A percentile compares a stretch with the other conserved stretches of the same genome.
Conservation (phyloP, 1,140 invertebrate species). For the Teleogryllus occipitalis region DNA sequence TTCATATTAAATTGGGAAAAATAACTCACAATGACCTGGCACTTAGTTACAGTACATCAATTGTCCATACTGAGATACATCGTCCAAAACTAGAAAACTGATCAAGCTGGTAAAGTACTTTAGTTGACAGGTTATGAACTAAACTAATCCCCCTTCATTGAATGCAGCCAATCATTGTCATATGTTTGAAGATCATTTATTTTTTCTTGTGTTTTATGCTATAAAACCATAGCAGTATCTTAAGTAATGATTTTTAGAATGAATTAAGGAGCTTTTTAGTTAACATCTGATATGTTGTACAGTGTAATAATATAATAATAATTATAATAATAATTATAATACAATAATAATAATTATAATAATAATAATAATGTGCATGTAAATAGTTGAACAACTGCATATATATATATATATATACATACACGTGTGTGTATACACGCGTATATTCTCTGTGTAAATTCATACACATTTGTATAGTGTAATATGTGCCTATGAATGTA, state of each 20-base stretch:
- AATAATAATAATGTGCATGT: too few relatives aligned
- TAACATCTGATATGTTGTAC: background rate
- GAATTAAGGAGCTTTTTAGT: slow-evolving; percentile 4
- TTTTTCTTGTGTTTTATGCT: background rate
- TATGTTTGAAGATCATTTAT: background rate
- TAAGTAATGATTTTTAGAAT: background rate
- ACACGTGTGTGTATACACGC: background rate
- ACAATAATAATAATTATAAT: too few relatives aligned
- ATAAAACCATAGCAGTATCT: background rate
- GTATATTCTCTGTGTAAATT: background rate
- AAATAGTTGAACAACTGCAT: too few relatives aligned
- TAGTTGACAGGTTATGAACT: background rate
- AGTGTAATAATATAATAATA: background rate
- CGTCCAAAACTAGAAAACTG: too few relatives aligned
- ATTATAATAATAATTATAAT: too few relatives aligned
- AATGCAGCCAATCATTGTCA: background rate
- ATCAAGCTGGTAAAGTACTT: too few relatives aligned
- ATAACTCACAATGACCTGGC: background rate
- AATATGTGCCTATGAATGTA: background rate
- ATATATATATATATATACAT: background rate
- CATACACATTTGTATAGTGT: background rate
- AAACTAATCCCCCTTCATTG: background rate
- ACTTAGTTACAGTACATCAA: background rate
- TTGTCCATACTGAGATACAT: background rate
- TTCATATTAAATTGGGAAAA: background rate